These are phyloP conservation scores for Urosaurus nigricauda DNA, from an alignment of 2,797 vertebrate species.

Conservation along the genomic window DNA sequence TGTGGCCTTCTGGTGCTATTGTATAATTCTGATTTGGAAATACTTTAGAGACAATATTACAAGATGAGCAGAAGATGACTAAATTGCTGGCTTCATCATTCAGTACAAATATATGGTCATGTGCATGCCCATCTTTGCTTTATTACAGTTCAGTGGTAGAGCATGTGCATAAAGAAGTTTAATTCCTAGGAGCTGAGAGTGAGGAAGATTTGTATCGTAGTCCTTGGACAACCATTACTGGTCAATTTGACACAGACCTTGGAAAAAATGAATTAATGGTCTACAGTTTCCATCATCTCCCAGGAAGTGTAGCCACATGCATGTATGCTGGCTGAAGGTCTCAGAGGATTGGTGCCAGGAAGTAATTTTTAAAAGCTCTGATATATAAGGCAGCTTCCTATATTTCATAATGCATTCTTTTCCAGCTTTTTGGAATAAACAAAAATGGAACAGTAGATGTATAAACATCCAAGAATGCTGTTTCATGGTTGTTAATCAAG, in stretches of 20 bases:
- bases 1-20: neutral
- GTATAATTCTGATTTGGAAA: slow-evolving; percentile 3
- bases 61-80: neutral
- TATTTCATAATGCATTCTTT: neutral
- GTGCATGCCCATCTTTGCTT: neutral
- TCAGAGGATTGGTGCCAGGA: too few species aligned
- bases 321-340: too few species aligned
- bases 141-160: neutral
- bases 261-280: too few species aligned
- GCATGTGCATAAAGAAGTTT: neutral
- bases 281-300: too few species aligned
- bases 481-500: neutral
- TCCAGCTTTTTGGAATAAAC: neutral
- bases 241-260: neutral
- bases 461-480: neutral
- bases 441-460: neutral
- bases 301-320: too few species aligned
- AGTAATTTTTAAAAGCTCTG: too few species aligned
- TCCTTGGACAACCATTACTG: neutral
- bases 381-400: neutral
- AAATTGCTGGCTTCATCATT: neutral
- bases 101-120: neutral
- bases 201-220: neutral
- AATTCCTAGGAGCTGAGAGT: neutral
- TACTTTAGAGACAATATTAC: neutral